Evolutionary conservation across 2,797 vertebrate genomes (phyloP).

Genomic region (Amblyopsis hoosieri): DNA sequence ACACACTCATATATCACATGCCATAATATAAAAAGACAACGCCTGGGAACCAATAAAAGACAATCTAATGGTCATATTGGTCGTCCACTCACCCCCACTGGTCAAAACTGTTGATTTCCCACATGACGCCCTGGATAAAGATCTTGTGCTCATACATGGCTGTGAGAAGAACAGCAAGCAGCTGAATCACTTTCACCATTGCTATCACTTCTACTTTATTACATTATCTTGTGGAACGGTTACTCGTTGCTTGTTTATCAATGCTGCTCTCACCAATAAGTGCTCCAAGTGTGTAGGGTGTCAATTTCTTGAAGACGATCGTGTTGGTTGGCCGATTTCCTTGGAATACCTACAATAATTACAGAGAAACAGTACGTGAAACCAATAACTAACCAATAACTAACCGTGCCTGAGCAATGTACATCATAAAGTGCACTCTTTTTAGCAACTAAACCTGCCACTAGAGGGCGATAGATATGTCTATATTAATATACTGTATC

Average conservation of each 20-base stretch:
- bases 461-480: conserved; percentile 24
- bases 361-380: neutral
- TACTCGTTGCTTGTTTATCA: neutral
- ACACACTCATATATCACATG: too few relatives aligned
- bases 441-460: conserved; percentile 17
- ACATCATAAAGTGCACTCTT: neutral
- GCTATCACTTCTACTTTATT: too few relatives aligned
- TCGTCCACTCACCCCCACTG: conserved; percentile 94
- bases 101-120: conserved; percentile 99
- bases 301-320: conserved; percentile 93
- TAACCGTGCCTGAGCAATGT: neutral
- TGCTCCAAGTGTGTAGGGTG: conserved; percentile 89
- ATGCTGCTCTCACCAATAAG: conserved; percentile 86
- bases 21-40: too few relatives aligned
- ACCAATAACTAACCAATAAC: neutral
- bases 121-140: conserved; percentile 94
- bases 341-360: conserved; percentile 88
- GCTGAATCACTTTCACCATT: neutral
- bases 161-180: conserved; percentile 40
- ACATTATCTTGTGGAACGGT: neutral
- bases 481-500: too few relatives aligned
- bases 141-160: conserved; percentile 99
- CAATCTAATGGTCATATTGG: too few relatives aligned
- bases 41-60: too few relatives aligned
- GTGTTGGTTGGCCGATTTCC: conserved; percentile 97